Evolutionary conservation across 2,797 vertebrate species (phyloP).

Genomic region (Myiotriccus ornatus): DNA sequence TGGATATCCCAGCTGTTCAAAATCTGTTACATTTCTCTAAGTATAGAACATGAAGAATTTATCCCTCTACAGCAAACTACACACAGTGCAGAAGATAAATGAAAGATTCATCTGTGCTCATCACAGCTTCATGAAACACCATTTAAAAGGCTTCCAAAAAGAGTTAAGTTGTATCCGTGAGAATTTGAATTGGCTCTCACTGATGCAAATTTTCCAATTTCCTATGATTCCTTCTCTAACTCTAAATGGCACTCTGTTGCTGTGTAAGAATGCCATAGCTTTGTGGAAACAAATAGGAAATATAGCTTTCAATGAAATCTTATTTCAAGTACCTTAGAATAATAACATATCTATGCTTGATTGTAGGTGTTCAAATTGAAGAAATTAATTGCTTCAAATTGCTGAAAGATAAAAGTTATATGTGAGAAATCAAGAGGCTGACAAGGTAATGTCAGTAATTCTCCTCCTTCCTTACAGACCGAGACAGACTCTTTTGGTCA

Average conservation of each 20-base stretch:
- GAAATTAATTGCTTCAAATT: background rate
- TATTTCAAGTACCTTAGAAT: background rate
- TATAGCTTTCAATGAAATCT: background rate
- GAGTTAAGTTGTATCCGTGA: background rate
- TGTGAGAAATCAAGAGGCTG: background rate
- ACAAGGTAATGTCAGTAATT: fast-evolving
- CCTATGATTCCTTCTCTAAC: background rate
- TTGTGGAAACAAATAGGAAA: background rate
- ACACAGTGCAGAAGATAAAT: background rate
- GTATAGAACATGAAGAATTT: background rate
- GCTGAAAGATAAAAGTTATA: background rate
- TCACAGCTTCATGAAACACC: background rate
- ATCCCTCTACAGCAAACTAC: background rate
- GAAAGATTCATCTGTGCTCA: background rate
- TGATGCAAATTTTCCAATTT: background rate
- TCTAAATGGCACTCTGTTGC: background rate
- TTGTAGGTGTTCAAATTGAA: background rate
- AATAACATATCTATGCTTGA: background rate
- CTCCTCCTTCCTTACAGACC: background rate
- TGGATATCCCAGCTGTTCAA: background rate
- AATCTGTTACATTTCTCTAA: background rate
- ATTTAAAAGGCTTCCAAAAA: background rate
- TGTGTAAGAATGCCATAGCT: background rate
- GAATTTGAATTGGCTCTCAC: background rate
- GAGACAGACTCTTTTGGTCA: background rate